phyloP scores from a whole-genome alignment of 2,888 invertebrate species.

The Platycheirus albimanus region DNA sequence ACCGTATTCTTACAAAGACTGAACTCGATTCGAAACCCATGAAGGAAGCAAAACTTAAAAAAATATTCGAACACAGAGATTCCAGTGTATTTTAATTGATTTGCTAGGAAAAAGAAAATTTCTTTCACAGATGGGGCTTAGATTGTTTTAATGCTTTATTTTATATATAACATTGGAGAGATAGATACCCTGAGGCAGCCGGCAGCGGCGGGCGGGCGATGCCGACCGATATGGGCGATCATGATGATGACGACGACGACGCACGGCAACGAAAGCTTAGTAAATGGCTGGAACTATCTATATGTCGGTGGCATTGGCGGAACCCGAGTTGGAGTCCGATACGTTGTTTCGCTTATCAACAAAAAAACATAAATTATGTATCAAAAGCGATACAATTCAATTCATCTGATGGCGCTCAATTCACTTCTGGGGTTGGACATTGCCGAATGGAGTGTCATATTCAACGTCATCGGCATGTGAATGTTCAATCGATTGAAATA shows the following conservation, averaged over 20 bases:
- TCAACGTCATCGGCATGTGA: slow-evolving; percentile 64
- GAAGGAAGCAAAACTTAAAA: not conserved
- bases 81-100: slow-evolving; percentile 55
- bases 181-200: slow-evolving; percentile 31
- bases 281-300: not conserved
- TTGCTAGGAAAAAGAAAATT: slow-evolving; percentile 52
- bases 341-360: slow-evolving; percentile 62
- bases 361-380: slow-evolving; percentile 47
- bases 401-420: slow-evolving; percentile 53
- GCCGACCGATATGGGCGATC: slow-evolving; percentile 8
- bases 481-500: slow-evolving; percentile 64
- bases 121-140: slow-evolving; percentile 58
- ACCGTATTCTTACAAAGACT: slow-evolving; percentile 40
- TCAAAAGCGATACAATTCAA: slow-evolving; percentile 56
- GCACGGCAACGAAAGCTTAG: slow-evolving; percentile 15
- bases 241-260: slow-evolving; percentile 22
- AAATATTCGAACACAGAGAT: slow-evolving; percentile 24
- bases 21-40: slow-evolving; percentile 24
- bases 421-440: slow-evolving; percentile 28
- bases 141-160: slow-evolving; percentile 44
- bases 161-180: slow-evolving; percentile 45
- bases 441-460: slow-evolving; percentile 54
- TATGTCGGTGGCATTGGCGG: slow-evolving; percentile 15
- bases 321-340: slow-evolving; percentile 26
- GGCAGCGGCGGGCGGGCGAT: too few relatives aligned